A percentile compares a stretch with the other conserved stretches of the same genome.
These are phyloP conservation scores for Hydropotes inermis DNA, from an alignment of 2,113 vertebrate genomes.

Conservation along the genomic window DNA sequence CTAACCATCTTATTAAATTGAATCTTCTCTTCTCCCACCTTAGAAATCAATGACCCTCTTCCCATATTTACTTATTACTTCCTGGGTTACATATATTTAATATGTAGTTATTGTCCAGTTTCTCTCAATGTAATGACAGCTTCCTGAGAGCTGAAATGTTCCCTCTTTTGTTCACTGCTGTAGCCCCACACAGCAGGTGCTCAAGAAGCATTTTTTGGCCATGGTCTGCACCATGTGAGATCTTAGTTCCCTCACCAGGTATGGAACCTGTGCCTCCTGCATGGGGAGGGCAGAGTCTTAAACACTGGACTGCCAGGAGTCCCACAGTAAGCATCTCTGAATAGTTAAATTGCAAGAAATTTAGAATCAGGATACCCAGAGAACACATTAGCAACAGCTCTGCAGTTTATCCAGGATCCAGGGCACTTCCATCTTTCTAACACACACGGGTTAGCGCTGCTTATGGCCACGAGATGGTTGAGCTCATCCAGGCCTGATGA, in stretches of 20 bases:
- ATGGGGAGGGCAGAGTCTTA: neutral
- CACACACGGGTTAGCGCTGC: neutral
- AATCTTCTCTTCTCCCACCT: neutral
- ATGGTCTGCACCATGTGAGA: neutral
- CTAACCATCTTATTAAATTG: neutral
- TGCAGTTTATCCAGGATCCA: neutral
- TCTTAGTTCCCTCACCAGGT: neutral
- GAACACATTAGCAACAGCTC: neutral
- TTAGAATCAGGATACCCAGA: neutral
- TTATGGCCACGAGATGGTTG: neutral
- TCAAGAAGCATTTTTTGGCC: neutral
- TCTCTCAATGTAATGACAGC: neutral
- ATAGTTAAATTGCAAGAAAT: neutral
- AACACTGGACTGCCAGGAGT: neutral
- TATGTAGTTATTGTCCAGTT: neutral
- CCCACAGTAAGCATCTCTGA: neutral
- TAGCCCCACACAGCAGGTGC: neutral
- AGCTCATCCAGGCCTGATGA: neutral
- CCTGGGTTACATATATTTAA: neutral
- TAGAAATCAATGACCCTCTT: neutral
- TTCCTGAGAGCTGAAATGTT: neutral
- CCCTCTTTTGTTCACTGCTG: neutral
- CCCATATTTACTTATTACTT: neutral
- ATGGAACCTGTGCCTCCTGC: neutral
- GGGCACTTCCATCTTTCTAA: neutral